Evolutionary conservation across 37 sponge, comb jelly and placozoan species (phyloP), one percentile per base, ranked within the genome.

Genomic region (Halichondria panicea): DNA sequence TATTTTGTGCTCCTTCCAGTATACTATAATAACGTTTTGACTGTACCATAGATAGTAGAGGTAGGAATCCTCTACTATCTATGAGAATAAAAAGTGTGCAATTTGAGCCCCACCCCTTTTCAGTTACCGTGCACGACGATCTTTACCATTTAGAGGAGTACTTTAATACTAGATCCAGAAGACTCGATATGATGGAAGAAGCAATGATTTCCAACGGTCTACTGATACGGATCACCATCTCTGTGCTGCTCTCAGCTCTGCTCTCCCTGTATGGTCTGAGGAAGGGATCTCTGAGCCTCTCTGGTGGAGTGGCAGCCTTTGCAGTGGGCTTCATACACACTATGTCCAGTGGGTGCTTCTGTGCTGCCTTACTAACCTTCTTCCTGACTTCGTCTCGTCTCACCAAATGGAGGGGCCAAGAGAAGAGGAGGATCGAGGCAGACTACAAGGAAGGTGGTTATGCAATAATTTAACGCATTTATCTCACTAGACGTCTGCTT

Each of bases 381-480:
- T 95, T 93, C 74, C 42, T 92, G 55, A 81, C 96, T 2, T 81
- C 88, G 0, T 95, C 96, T 1, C 83, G 84, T 55, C 88, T 95
- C 22, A 93, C 96, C 0, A 93, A 87, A 60, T 95, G 87, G 87
- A 92, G 80, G 65, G 55, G 55, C 25, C 36, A 71, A 33, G 79
- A 67, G 31, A 95, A 95, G 55, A 57, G 57, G 21, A 79, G 71
- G 34, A 15, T 89, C 43, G 92, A 86, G 11, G 63, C 72, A 0
- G 93, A 88, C 19, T 63, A 50, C 48, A 80, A 72, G 72, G 80
- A 80, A 80, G 80, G 81, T 80, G 0, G 28, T 37, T n/a, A n/a
- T n/a, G n/a, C n/a, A n/a, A n/a, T n/a, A n/a, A n/a, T n/a, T n/a
- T n/a, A 32, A 50, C 12, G 33, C 38, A 12, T 15, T 28, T 15